Percentiles rank a stretch among this genome's conserved stretches.
Evolutionary conservation across 2,888 invertebrate genomes (phyloP).

Genomic region (Phorcus lineatus): DNA sequence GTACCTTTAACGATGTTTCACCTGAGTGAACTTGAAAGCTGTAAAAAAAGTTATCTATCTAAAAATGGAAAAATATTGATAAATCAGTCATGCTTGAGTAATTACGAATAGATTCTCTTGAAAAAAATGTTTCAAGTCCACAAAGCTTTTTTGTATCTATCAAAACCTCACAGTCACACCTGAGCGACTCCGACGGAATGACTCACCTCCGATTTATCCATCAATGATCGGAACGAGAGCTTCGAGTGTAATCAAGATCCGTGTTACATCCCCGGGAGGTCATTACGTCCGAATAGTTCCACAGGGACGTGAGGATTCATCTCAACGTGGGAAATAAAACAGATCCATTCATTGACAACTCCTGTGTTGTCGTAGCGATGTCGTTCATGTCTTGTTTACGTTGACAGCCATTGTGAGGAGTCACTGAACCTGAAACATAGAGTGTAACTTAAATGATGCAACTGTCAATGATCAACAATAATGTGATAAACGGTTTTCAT

Average conservation of each 20-base stretch:
- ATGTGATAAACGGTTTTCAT: too few relatives aligned
- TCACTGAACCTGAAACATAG: not conserved
- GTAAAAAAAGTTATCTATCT: too few relatives aligned
- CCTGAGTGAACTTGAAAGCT: not conserved
- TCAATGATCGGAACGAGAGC: not conserved
- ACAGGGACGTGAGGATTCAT: not conserved
- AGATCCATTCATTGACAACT: not conserved
- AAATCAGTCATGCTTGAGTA: too few relatives aligned
- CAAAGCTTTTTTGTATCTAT: not conserved
- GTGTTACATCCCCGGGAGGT: not conserved
- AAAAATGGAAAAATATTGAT: too few relatives aligned
- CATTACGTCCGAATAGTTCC: not conserved
- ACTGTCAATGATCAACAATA: too few relatives aligned
- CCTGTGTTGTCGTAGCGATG: not conserved
- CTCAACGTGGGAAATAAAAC: not conserved
- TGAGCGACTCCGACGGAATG: not conserved
- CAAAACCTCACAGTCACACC: not conserved
- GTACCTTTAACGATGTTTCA: not conserved
- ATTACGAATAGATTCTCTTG: too few relatives aligned
- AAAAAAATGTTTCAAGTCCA: too few relatives aligned
- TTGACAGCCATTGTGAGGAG: not conserved
- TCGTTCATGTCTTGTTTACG: not conserved
- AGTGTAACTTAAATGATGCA: too few relatives aligned
- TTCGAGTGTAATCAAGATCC: not conserved
- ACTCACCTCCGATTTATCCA: not conserved